These are phyloP conservation scores for Platyscapa corneri DNA, from an alignment of 1,140 invertebrate genomes.

Conservation along the genomic window DNA sequence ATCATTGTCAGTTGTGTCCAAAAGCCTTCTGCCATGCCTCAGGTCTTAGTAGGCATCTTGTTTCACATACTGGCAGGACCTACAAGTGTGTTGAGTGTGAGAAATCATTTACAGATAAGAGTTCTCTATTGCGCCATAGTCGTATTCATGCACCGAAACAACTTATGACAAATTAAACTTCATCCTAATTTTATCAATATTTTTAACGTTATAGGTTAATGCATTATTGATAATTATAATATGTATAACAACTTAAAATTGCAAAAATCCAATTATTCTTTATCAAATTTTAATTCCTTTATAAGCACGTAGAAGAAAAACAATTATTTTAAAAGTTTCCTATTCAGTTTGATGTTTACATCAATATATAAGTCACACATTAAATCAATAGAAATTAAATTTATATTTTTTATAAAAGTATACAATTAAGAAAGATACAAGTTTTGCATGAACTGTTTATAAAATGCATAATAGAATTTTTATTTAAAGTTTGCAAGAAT, in stretches of 20 bases:
- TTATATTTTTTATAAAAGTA: constrained; percentile 24
- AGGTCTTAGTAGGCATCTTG: constrained; percentile 81
- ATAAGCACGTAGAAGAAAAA: neutral
- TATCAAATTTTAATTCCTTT: neutral
- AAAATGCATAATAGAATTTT: no score
- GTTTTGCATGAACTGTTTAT: no score
- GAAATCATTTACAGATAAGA: constrained; percentile 82
- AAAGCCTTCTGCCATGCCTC: constrained; percentile 82
- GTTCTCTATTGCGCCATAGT: constrained; percentile 79
- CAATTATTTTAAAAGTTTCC: neutral
- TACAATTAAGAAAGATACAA: neutral
- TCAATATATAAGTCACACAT: neutral
- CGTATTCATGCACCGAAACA: constrained; percentile 73
- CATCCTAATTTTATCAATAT: constrained; percentile 3
- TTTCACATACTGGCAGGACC: constrained; percentile 80
- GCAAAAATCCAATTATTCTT: neutral
- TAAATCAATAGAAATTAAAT: constrained; percentile 11
- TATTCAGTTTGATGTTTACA: neutral
- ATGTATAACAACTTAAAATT: constrained; percentile 20
- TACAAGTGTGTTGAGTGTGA: constrained; percentile 81
- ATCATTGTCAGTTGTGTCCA: constrained; percentile 81
- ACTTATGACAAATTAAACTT: constrained; percentile 52
- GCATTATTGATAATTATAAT: neutral
- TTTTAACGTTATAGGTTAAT: neutral
- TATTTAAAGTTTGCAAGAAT: no score